Evolutionary conservation across 2,888 invertebrate species (phyloP), one percentile per base, ranked within the genome.

Genomic region (Drosophila kokeensis): DNA sequence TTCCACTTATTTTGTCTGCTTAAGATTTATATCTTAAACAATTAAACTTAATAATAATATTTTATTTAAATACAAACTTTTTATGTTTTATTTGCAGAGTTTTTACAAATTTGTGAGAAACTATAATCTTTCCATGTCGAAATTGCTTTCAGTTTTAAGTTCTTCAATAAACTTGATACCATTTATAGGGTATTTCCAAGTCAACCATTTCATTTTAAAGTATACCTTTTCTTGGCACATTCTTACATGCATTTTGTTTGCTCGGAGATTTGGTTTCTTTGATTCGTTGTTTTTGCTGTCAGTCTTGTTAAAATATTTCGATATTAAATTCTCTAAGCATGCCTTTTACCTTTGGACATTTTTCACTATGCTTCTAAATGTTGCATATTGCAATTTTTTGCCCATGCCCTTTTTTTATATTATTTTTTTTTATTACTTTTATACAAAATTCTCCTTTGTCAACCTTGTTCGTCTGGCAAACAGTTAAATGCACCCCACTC

Each of bases 271-370:
- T 59, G 29, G 52, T 52, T 55, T 42, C 29, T 54, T 45, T 63
- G 30, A 40, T 24, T 42, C 32, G n/a, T 36, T 29, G n/a, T 32
- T 45, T 40, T 27, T 27, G 54, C 69, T 54, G 69, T 63, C 76
- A 63, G 52, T 27, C 67, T 53, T 78, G 73, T 65, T 74, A 62
- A 72, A 79, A 82, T 82, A 87, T 84, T 87, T 75, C 60, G 54
- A 77, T 87, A 89, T 84, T 84, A 84, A 74, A 84, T 85, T 82
- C 71, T 71, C 30, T 3, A 45, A 50, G 27, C 11, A 24, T 34
- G 48, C 34, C 38, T 1, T 69, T 54, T 65, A 54, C 48, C 66
- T 58, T 63, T 57, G 15, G 27, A 15, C 29, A 57, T 67, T 50
- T 54, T 42, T 32, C 40, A 27, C 49, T 63, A 60, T 50, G 45